phyloP scores from a whole-genome alignment of 2,888 invertebrate genomes.

The Cephonodes hylas region DNA sequence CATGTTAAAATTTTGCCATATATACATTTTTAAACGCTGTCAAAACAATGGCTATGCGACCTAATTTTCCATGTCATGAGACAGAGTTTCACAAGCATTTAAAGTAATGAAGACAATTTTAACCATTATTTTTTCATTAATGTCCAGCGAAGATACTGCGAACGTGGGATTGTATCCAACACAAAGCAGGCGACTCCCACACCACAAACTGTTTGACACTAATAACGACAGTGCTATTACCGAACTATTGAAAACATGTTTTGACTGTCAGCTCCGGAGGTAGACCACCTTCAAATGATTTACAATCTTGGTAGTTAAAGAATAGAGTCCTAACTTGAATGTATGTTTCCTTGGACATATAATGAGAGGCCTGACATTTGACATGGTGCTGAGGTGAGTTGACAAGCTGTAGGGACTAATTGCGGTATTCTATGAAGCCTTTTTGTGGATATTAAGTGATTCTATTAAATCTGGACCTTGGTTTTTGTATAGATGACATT shows the following conservation, averaged over 20 bases:
- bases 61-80: neutral
- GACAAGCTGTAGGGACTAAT: slow-evolving; percentile 45
- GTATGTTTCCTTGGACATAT: neutral
- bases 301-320: neutral
- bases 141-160: neutral
- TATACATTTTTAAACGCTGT: too few species aligned
- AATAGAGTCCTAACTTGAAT: neutral
- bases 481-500: too few species aligned
- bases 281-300: neutral
- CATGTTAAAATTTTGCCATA: too few species aligned
- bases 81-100: neutral
- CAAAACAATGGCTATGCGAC: too few species aligned
- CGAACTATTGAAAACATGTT: slow-evolving; percentile 8
- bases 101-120: neutral
- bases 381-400: slow-evolving; percentile 39
- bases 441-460: neutral
- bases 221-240: neutral
- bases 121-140: neutral
- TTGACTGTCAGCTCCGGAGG: neutral
- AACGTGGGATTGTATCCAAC: neutral
- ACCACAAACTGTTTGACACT: slow-evolving; percentile 6
- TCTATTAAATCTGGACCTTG: neutral
- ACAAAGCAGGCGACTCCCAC: neutral
- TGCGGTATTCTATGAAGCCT: slow-evolving; percentile 28
- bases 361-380: slow-evolving; percentile 21